Evolutionary conservation across 2,113 vertebrate genomes (phyloP), one percentile per base, ranked within the genome.

Genomic region (Caretta caretta): DNA sequence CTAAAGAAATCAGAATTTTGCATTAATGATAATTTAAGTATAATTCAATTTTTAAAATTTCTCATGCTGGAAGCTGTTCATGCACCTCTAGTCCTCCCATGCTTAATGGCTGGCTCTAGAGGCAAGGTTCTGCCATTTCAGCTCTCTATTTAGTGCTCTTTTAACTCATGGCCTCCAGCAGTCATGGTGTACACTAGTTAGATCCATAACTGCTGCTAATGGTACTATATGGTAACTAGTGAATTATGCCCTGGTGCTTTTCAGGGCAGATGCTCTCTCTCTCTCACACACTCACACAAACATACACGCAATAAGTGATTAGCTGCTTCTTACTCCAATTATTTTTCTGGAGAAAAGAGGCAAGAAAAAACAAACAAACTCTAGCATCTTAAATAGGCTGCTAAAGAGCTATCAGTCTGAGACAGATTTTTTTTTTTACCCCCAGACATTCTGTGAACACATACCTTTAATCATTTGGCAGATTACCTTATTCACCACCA

Each of bases 381-480:
- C 51, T 53, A 91, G 69, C 12, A 4, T 84, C 29, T 46, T 53
- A 80, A 88, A n/a, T 50, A 65, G 6, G 5, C 54, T 93, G 57
- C 79, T 84, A 83, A 90, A 97, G 24, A 78, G 22, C 7, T 48
- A 75, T 78, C 14, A 92, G 95, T 69, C 50, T 80, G n/a, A 82
- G 17, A 7, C 9, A 90, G 81, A 91, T 79, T 17, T 31, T 85
- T 83, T 42, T 10, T 69, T 35, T 54, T 54, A 83, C 83, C 53
- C 81, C 35, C 83, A 91, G 93, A 97, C 89, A 91, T 97, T 93
- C 65, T 87, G n/a, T 80, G 57, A 84, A 88, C 90, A 59, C 83
- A 82, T 54, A 95, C 75, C 78, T 98, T 98, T 97, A 96, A 93
- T 96, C 93, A 95, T 81, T 87, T 87, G 93, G 85, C 65, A 97